Conservation (phyloP, 2,797 vertebrate genomes). For the Syndactyla subalaris region DNA sequence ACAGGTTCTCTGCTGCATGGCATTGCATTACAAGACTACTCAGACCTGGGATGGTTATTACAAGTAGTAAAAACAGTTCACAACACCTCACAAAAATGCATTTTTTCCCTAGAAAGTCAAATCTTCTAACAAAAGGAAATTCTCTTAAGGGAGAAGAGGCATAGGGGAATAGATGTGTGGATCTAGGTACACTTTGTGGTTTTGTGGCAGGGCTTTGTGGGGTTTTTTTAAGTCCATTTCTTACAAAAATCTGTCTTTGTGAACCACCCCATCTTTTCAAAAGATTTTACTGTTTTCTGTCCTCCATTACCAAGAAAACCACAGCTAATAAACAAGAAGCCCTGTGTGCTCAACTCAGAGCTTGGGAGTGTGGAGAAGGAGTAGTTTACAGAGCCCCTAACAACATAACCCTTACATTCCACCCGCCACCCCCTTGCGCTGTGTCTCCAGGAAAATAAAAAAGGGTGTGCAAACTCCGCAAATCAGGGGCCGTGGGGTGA, state of each 20-base stretch:
- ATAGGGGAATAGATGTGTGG: not conserved
- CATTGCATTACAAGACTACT: conserved; percentile 68
- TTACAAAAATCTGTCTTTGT: not conserved
- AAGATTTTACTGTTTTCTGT: not conserved
- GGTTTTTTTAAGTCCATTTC: not conserved
- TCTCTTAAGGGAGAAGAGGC: conserved; percentile 37
- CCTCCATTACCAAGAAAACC: not conserved
- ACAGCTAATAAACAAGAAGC: not conserved
- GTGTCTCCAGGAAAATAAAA: conserved; percentile 3
- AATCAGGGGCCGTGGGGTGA: conserved; percentile 7
- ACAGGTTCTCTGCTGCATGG: conserved; percentile 73
- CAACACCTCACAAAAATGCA: conserved; percentile 73
- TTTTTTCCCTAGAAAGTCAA: conserved; percentile 58
- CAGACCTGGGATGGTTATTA: conserved; percentile 54
- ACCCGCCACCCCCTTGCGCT: not conserved
- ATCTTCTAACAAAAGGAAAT: conserved; percentile 58
- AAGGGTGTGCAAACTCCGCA: conserved; percentile 60
- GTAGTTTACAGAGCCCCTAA: not conserved
- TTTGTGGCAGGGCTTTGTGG: conserved; percentile 14
- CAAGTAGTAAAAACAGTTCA: conserved; percentile 74
- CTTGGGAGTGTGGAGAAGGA: not conserved
- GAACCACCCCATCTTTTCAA: not conserved
- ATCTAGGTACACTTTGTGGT: conserved; percentile 34
- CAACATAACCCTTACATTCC: not conserved
- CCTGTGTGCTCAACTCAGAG: not conserved